Conservation (phyloP, 2,888 invertebrate species). For the Rotaria macrura region DNA sequence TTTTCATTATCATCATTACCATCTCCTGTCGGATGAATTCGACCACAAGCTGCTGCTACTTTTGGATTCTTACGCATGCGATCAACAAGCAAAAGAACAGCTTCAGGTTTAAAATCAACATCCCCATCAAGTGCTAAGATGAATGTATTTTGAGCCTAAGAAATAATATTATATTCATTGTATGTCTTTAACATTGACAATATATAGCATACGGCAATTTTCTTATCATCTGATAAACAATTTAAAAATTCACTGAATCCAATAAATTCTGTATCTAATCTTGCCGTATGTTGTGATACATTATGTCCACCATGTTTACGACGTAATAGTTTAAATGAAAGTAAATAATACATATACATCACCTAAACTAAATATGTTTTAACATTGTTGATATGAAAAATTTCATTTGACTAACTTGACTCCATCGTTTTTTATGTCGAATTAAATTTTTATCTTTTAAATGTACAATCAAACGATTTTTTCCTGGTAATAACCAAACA, state of each 20-base stretch:
- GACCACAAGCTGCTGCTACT: conserved; percentile 89
- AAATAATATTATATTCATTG: neutral
- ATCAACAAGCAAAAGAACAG: conserved; percentile 83
- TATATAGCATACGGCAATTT: neutral
- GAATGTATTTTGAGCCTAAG: conserved; percentile 66
- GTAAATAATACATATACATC: conserved; percentile 48
- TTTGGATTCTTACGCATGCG: conserved; percentile 96
- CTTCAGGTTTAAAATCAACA: conserved; percentile 77
- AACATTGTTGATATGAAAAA: too few relatives aligned
- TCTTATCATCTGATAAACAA: conserved; percentile 31
- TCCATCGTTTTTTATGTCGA: conserved; percentile 91
- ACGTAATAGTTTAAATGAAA: conserved; percentile 43
- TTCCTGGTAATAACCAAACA: conserved; percentile 83
- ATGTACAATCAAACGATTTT: conserved; percentile 87
- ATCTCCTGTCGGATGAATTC: conserved; percentile 84
- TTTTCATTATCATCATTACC: conserved; percentile 51
- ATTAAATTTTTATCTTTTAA: conserved; percentile 88
- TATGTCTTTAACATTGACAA: neutral
- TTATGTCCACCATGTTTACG: neutral
- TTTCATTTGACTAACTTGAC: conserved; percentile 59
- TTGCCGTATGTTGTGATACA: neutral
- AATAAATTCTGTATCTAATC: conserved; percentile 21
- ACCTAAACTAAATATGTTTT: conserved; percentile 24
- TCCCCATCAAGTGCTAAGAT: conserved; percentile 88
- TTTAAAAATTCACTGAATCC: conserved; percentile 31